Conservation (phyloP, 1,140 invertebrate genomes). For the Bombus impatiens region DNA sequence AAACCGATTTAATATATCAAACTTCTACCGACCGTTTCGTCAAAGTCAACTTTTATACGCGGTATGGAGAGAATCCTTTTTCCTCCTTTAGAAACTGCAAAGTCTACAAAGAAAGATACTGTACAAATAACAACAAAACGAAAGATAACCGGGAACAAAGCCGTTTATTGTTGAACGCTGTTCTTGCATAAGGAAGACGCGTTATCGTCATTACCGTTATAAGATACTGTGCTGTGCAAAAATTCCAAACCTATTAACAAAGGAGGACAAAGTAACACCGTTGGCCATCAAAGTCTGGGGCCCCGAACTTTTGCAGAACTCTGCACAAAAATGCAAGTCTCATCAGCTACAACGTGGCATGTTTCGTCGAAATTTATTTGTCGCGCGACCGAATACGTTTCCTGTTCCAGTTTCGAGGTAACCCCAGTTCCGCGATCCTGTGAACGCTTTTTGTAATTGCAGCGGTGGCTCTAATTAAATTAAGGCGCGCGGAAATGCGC, state of each 20-base stretch:
- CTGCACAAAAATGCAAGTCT: background rate
- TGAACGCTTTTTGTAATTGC: slow-evolving; percentile 3
- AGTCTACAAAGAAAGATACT: background rate
- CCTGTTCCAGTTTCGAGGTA: background rate
- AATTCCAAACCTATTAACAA: background rate
- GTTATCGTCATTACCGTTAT: background rate
- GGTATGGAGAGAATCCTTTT: too few relatives aligned
- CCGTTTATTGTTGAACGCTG: too few relatives aligned
- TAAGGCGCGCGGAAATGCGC: slow-evolving; percentile 17
- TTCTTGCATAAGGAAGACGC: too few relatives aligned
- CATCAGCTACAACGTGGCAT: background rate
- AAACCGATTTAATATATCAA: background rate
- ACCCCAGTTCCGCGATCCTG: background rate
- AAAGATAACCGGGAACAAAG: too few relatives aligned
- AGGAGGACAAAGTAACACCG: too few relatives aligned
- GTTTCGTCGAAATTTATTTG: background rate
- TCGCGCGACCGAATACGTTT: background rate
- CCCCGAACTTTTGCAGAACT: background rate
- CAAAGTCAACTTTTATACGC: background rate
- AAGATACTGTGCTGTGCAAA: background rate
- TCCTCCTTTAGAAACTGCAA: background rate
- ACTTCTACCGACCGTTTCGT: background rate
- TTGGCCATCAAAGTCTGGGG: too few relatives aligned
- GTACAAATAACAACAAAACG: background rate
- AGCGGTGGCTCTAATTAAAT: slow-evolving; percentile 21